A percentile compares a stretch with the other conserved stretches of the same genome.
These are phyloP conservation scores for Drosophila bocqueti DNA, from an alignment of 1,140 invertebrate genomes.

Conservation along the genomic window DNA sequence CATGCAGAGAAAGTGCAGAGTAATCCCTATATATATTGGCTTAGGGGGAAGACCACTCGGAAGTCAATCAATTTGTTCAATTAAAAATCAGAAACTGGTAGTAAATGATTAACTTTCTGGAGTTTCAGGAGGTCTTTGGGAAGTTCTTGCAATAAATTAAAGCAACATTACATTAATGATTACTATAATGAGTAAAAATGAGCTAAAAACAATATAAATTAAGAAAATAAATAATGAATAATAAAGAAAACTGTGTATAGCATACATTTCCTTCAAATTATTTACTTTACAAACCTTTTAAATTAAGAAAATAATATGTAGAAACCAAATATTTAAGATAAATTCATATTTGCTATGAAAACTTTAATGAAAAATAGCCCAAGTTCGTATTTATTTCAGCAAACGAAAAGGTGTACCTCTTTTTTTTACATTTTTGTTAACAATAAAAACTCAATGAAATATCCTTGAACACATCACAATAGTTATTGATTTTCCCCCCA, in stretches of 20 bases:
- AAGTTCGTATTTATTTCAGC: neutral
- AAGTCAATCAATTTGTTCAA: constrained; percentile 24
- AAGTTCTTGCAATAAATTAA: neutral
- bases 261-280: neutral
- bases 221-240: neutral
- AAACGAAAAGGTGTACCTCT: neutral
- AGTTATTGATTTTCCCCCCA: neutral
- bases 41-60: neutral
- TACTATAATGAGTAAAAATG: too few species aligned
- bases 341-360: too few species aligned
- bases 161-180: neutral
- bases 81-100: constrained; percentile 9
- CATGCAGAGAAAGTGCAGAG: constrained; percentile 43
- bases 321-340: neutral
- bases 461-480: too few species aligned
- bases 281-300: neutral
- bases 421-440: neutral
- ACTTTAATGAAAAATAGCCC: neutral
- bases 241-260: neutral
- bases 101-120: constrained; percentile 1
- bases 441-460: neutral
- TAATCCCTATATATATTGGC: constrained; percentile 33
- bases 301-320: neutral
- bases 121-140: neutral
- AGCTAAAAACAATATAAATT: neutral